A percentile compares a stretch with the other conserved stretches of the same genome.
Conservation (phyloP, 2,888 invertebrate species). For the Hirtodrosophila cameraria region DNA sequence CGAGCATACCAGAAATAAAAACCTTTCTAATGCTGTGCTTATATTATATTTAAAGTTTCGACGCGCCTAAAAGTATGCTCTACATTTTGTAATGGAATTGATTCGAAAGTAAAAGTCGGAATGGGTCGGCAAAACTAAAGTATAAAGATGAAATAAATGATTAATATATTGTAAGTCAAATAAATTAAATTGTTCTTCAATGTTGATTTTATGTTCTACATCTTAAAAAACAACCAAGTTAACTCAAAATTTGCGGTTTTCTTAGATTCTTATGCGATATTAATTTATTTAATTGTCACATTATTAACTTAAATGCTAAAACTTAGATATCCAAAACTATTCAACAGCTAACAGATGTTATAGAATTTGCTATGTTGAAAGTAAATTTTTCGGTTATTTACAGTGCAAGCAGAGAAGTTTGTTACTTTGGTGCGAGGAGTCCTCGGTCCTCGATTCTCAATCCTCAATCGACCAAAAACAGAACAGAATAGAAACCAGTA, state of each 20-base stretch:
- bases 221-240: background rate
- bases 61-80: too few species aligned
- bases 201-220: too few species aligned
- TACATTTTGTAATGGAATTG: too few species aligned
- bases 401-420: conserved; percentile 44
- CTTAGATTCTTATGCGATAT: conserved; percentile 34
- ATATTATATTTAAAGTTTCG: too few species aligned
- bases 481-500: background rate
- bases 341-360: conserved; percentile 30
- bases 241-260: conserved; percentile 8
- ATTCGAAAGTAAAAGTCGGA: too few species aligned
- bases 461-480: background rate
- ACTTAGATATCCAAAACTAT: conserved; percentile 28
- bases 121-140: too few species aligned
- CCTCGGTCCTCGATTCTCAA: too few species aligned
- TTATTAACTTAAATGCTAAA: conserved; percentile 46
- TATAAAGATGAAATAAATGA: too few species aligned
- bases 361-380: conserved; percentile 37
- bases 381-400: conserved; percentile 57
- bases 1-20: too few species aligned
- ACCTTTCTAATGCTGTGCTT: too few species aligned
- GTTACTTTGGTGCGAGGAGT: conserved; percentile 23
- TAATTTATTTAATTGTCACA: conserved; percentile 60
- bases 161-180: too few species aligned
- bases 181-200: too few species aligned